A percentile compares a stretch with the other conserved stretches of the same genome.
phyloP scores from a whole-genome alignment of 2,797 vertebrate genomes.

The Lacerta viridis region DNA sequence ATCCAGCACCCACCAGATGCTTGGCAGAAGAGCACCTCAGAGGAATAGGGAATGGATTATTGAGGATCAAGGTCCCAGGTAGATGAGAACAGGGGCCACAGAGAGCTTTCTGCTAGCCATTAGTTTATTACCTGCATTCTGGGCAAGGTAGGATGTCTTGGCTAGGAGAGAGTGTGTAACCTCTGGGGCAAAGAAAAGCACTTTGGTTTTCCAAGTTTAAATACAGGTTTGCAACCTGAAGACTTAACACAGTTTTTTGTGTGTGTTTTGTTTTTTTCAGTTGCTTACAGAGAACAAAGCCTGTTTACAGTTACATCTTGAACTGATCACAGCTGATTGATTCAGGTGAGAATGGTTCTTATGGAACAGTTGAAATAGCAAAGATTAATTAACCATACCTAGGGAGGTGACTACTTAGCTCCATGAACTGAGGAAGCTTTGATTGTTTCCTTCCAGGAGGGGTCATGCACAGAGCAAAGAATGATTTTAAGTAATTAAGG shows the following conservation, averaged over 20 bases:
- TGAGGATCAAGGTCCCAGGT: too few relatives aligned
- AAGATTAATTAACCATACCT: background rate
- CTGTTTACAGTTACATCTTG: background rate
- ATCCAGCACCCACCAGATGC: background rate
- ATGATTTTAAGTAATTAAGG: background rate
- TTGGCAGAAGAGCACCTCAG: background rate
- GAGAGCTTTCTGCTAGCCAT: background rate
- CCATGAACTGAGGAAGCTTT: background rate
- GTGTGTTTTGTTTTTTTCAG: background rate
- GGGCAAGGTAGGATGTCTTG: background rate
- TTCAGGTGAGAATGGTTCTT: background rate
- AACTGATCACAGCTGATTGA: background rate
- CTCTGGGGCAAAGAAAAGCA: background rate
- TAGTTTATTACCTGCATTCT: background rate
- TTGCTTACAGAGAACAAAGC: background rate
- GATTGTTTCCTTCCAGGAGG: background rate
- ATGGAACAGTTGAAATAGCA: constrained; percentile 1
- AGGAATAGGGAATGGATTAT: too few relatives aligned
- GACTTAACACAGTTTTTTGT: background rate
- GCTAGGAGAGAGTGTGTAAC: background rate
- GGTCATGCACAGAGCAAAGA: background rate
- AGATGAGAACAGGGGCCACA: background rate
- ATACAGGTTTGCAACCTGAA: background rate
- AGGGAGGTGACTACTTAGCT: too few relatives aligned
- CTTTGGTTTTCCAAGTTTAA: background rate